Percentiles rank a stretch among this genome's conserved stretches.
Evolutionary conservation across 1,140 invertebrate genomes (phyloP).

Genomic region (Camponotus pennsylvanicus): DNA sequence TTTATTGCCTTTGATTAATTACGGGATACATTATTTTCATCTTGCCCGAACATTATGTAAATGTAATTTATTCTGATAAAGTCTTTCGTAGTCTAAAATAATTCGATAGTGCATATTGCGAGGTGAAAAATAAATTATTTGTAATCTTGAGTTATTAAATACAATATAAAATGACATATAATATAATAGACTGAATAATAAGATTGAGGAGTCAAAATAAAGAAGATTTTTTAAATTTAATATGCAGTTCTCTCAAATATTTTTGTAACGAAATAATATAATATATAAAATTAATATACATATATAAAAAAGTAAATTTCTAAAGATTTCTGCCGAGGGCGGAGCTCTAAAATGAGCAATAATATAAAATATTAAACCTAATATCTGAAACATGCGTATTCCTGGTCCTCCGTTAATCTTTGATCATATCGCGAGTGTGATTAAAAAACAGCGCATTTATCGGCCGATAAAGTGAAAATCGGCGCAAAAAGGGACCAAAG

Average conservation of each 20-base stretch:
- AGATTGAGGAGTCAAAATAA: not conserved
- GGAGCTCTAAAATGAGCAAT: not conserved
- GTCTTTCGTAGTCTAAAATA: not conserved
- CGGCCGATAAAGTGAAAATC: slow-evolving; percentile 56
- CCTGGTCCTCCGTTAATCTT: slow-evolving; percentile 46
- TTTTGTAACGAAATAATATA: not conserved
- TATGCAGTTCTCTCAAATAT: not conserved
- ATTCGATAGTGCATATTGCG: not conserved
- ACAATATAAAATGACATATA: not conserved
- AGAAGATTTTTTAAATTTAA: not conserved
- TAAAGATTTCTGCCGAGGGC: slow-evolving; percentile 2
- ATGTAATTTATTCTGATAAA: not conserved
- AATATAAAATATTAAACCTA: slow-evolving; percentile 28
- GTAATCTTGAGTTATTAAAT: not conserved
- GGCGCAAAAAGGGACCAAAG: slow-evolving; percentile 31
- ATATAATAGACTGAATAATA: not conserved
- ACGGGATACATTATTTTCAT: not conserved
- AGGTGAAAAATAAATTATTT: not conserved
- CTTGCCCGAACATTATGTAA: not conserved
- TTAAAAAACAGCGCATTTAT: slow-evolving; percentile 52
- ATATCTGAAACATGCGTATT: slow-evolving; percentile 28
- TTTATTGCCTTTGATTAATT: slow-evolving; percentile 18
- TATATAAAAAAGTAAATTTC: not conserved
- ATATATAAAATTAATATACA: no score
- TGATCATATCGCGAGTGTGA: slow-evolving; percentile 47